Percentiles rank a stretch among this genome's conserved stretches.
phyloP scores from a whole-genome alignment of 37 sponge, comb jelly and placozoan genomes.

The Oopsacas minuta region DNA sequence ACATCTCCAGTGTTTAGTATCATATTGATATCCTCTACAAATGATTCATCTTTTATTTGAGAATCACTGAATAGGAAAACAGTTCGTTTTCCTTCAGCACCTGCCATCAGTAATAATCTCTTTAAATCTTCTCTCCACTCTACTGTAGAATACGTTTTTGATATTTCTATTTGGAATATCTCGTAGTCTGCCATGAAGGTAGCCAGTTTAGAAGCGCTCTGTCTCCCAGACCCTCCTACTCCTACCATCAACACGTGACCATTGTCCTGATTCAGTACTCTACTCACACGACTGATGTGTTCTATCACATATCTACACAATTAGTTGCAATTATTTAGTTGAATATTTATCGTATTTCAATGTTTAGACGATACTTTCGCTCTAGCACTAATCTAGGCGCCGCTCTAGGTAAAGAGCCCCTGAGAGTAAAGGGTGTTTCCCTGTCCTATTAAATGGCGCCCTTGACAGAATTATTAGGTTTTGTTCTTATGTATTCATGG shows the following conservation, averaged over 20 bases:
- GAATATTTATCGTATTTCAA: too few relatives aligned
- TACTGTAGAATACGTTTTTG: constrained; percentile 69
- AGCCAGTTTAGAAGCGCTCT: constrained; percentile 89
- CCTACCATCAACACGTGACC: constrained; percentile 88
- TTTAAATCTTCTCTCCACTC: constrained; percentile 96
- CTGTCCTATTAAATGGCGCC: too few relatives aligned
- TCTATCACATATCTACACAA: constrained; percentile 71
- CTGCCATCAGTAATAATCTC: constrained; percentile 77
- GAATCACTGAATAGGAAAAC: constrained; percentile 94
- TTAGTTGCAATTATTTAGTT: too few relatives aligned
- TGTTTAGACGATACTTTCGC: too few relatives aligned
- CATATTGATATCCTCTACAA: constrained; percentile 97
- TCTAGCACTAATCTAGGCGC: too few relatives aligned
- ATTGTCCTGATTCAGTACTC: constrained; percentile 88
- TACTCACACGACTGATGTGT: constrained; percentile 83
- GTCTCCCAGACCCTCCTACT: constrained; percentile 90
- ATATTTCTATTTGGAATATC: constrained; percentile 91
- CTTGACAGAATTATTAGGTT: too few relatives aligned
- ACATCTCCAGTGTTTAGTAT: constrained; percentile 96
- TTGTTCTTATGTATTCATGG: too few relatives aligned
- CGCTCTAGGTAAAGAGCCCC: too few relatives aligned
- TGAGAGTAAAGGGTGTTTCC: too few relatives aligned
- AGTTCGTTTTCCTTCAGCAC: constrained; percentile 67
- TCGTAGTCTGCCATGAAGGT: constrained; percentile 89
- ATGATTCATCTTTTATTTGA: constrained; percentile 94